A percentile compares a stretch with the other conserved stretches of the same genome.
Conservation (phyloP, 2,888 invertebrate genomes). For the Drepana falcataria region DNA sequence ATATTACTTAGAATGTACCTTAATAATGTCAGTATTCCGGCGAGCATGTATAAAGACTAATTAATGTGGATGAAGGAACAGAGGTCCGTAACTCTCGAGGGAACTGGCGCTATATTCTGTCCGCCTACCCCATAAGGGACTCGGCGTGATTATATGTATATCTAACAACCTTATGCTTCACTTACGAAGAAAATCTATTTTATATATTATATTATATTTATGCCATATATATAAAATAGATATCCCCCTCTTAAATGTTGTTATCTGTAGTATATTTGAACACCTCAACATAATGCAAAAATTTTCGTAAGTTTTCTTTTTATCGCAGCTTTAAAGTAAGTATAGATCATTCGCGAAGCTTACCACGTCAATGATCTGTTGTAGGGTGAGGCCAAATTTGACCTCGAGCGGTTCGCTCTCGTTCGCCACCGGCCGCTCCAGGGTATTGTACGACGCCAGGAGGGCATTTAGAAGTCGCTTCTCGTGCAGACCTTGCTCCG, state of each 20-base stretch:
- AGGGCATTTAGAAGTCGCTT: constrained; percentile 91
- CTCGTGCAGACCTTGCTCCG: constrained; percentile 93
- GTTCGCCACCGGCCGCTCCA: constrained; percentile 94
- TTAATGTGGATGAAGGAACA: too few species aligned
- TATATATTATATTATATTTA: too few species aligned
- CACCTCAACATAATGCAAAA: constrained; percentile 1
- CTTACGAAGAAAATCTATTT: too few species aligned
- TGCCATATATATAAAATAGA: too few species aligned
- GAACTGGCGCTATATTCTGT: too few species aligned
- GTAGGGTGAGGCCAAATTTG: constrained; percentile 93
- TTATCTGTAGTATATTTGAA: too few species aligned
- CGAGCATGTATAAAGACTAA: too few species aligned
- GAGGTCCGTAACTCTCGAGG: too few species aligned
- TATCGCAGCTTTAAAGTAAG: constrained; percentile 1
- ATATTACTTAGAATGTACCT: background rate
- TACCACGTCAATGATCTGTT: constrained; percentile 97
- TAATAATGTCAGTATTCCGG: background rate
- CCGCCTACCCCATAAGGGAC: too few species aligned
- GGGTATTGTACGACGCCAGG: constrained; percentile 89
- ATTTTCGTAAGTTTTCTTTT: background rate
- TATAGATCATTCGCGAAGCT: constrained; percentile 58
- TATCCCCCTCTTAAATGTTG: too few species aligned
- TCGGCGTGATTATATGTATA: too few species aligned
- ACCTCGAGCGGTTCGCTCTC: constrained; percentile 94
- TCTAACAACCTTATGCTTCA: too few species aligned